Conservation (phyloP, 2,113 vertebrate species). For the Rhynchopsitta pachyrhyncha region DNA sequence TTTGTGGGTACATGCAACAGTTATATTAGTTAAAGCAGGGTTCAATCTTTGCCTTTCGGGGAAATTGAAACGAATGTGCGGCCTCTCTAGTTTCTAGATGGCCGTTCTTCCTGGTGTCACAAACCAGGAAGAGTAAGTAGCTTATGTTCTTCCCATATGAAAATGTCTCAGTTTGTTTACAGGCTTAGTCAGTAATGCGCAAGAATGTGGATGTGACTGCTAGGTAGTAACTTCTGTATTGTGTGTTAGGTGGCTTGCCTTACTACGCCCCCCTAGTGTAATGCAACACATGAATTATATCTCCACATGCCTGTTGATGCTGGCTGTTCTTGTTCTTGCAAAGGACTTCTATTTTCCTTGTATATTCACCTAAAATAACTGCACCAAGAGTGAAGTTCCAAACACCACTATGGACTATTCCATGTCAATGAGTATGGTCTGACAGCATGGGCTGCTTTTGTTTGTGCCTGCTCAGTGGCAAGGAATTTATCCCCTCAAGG, state of each 20-base stretch:
- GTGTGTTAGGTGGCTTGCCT: fast-evolving
- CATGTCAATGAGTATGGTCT: not conserved
- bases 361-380: not conserved
- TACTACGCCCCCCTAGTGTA: fast-evolving
- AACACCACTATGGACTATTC: fast-evolving
- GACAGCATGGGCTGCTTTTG: not conserved
- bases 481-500: not conserved
- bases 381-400: not conserved
- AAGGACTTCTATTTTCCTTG: not conserved
- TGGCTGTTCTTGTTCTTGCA: fast-evolving
- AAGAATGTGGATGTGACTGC: fast-evolving
- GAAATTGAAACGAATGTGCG: fast-evolving
- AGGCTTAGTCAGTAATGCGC: fast-evolving
- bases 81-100: not conserved
- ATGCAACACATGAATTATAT: not conserved
- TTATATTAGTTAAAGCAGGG: not conserved
- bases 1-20: fast-evolving
- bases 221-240: fast-evolving
- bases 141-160: fast-evolving
- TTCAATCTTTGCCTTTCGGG: not conserved
- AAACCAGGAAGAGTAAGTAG: fast-evolving
- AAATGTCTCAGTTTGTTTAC: not conserved
- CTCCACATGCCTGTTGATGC: fast-evolving
- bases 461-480: not conserved
- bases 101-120: fast-evolving